Percentiles rank a stretch among this genome's conserved stretches.
Evolutionary conservation across 2,797 vertebrate genomes (phyloP).

Genomic region (Pantherophis vulpinus): DNA sequence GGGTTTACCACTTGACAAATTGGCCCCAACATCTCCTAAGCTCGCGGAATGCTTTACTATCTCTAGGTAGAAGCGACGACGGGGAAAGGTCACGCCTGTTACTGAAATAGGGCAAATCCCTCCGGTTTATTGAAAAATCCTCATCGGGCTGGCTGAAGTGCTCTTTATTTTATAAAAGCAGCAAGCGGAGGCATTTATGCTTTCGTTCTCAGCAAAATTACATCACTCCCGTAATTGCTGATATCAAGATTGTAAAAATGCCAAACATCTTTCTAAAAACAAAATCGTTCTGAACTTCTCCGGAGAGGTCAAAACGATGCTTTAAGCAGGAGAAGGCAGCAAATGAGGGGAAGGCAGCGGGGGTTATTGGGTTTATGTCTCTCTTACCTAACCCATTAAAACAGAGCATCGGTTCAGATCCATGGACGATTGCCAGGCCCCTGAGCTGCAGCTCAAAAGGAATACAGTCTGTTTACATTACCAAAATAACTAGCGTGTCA

Average conservation of each 20-base stretch:
- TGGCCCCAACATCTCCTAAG: neutral
- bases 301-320: constrained; percentile 24
- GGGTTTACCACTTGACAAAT: neutral
- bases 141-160: neutral
- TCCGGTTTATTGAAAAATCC: neutral
- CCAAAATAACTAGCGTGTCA: constrained; percentile 2
- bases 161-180: neutral
- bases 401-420: constrained; percentile 19
- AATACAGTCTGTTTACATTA: constrained; percentile 22
- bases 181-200: neutral
- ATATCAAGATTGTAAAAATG: constrained; percentile 1
- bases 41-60: neutral
- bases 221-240: neutral
- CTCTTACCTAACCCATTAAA: neutral
- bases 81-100: neutral
- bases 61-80: neutral
- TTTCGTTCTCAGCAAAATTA: neutral
- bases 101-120: no score
- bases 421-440: neutral
- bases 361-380: neutral
- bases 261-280: neutral
- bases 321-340: neutral
- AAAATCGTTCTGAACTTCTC: constrained; percentile 4
- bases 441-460: neutral
- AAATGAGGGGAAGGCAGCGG: neutral